phyloP scores from a whole-genome alignment of 2,797 vertebrate genomes.

The Sebastes steindachneri region DNA sequence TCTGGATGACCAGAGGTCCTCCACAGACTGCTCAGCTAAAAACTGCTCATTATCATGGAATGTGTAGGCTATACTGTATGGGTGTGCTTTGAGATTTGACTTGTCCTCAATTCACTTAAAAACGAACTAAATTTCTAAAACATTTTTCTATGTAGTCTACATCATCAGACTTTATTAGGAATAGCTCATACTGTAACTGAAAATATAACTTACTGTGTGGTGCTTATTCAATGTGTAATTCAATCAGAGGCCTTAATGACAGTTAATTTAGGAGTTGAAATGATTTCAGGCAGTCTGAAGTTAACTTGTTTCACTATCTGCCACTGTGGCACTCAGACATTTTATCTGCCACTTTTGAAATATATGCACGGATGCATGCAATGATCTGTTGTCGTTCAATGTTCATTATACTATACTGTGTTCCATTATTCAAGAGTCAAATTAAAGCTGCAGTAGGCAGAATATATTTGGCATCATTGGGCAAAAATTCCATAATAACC shows the following conservation, averaged over 20 bases:
- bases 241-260: background rate
- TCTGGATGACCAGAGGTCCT: slow-evolving; percentile 1
- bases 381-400: no score
- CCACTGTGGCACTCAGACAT: no score
- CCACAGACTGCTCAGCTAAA: background rate
- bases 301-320: no score
- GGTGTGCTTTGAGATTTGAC: background rate
- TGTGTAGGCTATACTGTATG: background rate
- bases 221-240: background rate
- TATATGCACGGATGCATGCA: no score
- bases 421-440: background rate
- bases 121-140: background rate
- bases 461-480: no score
- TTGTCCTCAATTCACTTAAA: background rate
- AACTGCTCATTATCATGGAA: background rate
- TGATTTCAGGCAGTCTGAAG: background rate
- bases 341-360: no score
- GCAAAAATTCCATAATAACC: no score
- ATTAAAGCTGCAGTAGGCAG: background rate
- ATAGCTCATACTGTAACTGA: background rate
- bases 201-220: background rate
- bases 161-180: background rate
- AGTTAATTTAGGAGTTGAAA: background rate
- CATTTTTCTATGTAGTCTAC: background rate
- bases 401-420: no score